phyloP scores from a whole-genome alignment of 92 coral and sea anemone species.

The Muricea muricata region DNA sequence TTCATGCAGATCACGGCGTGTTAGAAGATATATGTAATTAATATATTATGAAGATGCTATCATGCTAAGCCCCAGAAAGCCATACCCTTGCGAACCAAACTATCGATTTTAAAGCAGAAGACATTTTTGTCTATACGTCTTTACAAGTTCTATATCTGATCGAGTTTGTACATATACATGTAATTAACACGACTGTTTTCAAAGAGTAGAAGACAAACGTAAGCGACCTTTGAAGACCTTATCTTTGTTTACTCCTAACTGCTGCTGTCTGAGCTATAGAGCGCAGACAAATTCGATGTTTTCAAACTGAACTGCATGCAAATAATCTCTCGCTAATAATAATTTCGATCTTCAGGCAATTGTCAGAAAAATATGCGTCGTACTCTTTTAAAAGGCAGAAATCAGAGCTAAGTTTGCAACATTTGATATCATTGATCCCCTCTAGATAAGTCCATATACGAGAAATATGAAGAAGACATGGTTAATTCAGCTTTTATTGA shows the following conservation, averaged over 20 bases:
- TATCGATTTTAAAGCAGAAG: background rate
- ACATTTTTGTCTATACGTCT: background rate
- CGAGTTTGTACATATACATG: background rate
- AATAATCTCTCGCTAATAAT: background rate
- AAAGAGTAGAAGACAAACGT: background rate
- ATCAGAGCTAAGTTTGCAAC: no score
- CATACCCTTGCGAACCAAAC: background rate
- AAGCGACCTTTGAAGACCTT: constrained; percentile 1
- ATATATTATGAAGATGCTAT: background rate
- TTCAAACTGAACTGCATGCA: background rate
- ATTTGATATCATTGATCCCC: background rate
- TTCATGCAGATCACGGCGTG: background rate
- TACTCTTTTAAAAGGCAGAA: background rate
- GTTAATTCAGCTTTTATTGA: background rate
- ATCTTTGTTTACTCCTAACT: background rate
- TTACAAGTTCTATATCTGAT: background rate
- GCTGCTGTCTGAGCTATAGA: background rate
- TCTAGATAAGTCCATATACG: background rate
- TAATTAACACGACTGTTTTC: background rate
- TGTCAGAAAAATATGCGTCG: background rate
- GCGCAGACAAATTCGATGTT: background rate
- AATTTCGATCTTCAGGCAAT: background rate
- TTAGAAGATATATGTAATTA: constrained; percentile 8
- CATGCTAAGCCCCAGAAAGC: background rate
- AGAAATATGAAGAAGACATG: background rate